These are phyloP conservation scores for Muntiacus muntjak DNA, from an alignment of 2,113 vertebrate species.

Conservation along the genomic window DNA sequence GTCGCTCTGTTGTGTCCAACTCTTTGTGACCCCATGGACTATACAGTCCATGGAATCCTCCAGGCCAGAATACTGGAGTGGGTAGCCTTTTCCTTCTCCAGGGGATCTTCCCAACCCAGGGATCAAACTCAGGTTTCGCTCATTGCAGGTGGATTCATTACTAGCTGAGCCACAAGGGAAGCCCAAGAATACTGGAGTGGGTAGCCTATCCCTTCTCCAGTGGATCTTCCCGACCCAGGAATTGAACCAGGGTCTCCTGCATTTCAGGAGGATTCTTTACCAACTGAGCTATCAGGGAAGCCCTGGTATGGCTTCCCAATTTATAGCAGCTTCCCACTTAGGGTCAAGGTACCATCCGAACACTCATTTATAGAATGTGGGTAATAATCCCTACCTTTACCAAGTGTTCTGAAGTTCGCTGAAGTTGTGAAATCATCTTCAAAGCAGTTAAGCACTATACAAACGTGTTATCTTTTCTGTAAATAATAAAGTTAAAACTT, in stretches of 20 bases:
- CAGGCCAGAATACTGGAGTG: not conserved
- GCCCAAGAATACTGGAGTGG: not conserved
- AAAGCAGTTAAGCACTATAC: not conserved
- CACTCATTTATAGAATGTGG: not conserved
- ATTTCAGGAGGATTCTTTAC: not conserved
- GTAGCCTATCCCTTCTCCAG: not conserved
- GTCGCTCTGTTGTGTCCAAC: not conserved
- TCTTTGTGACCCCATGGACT: not conserved
- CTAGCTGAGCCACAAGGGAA: not conserved
- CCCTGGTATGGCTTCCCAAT: not conserved
- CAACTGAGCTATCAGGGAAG: not conserved
- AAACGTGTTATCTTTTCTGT: not conserved
- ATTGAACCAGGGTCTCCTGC: not conserved
- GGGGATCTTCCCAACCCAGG: not conserved
- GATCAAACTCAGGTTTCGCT: not conserved
- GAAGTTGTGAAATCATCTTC: not conserved
- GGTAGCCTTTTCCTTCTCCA: not conserved
- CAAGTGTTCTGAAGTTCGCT: not conserved
- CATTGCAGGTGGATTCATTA: not conserved
- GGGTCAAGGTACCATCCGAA: not conserved
- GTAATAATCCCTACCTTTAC: not conserved
- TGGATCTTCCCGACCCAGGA: not conserved
- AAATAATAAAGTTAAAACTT: not conserved
- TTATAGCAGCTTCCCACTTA: not conserved
- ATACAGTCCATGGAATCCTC: not conserved